Percentiles rank a stretch among this genome's conserved stretches.
phyloP scores from a whole-genome alignment of 2,113 vertebrate species.

The Tauraco erythrolophus region DNA sequence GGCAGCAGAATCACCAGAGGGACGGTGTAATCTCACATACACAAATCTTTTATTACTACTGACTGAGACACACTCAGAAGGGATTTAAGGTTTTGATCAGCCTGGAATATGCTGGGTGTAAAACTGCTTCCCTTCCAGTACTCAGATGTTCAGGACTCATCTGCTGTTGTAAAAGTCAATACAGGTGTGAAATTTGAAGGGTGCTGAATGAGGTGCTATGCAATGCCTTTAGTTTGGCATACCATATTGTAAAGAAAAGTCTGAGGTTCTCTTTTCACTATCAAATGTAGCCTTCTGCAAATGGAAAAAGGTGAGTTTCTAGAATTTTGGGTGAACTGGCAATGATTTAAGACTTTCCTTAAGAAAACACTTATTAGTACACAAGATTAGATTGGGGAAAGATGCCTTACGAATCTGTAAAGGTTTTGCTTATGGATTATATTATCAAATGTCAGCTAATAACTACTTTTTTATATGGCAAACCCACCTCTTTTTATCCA shows the following conservation, averaged over 20 bases:
- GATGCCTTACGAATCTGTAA: neutral
- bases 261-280: neutral
- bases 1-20: neutral
- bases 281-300: neutral
- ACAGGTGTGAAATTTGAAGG: neutral
- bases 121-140: neutral
- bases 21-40: rapidly evolving
- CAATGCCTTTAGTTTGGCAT: neutral
- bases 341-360: neutral
- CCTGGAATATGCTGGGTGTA: neutral
- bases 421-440: neutral
- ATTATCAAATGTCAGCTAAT: neutral
- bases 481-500: neutral
- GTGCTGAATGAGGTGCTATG: neutral
- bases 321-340: neutral
- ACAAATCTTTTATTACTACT: neutral
- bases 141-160: neutral
- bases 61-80: neutral
- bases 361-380: neutral
- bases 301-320: neutral
- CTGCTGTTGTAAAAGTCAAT: neutral
- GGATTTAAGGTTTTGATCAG: neutral
- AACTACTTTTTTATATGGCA: neutral
- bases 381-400: neutral
- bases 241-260: neutral